Conservation (phyloP, 1,140 invertebrate genomes). For the Neodiprion virginianus region DNA sequence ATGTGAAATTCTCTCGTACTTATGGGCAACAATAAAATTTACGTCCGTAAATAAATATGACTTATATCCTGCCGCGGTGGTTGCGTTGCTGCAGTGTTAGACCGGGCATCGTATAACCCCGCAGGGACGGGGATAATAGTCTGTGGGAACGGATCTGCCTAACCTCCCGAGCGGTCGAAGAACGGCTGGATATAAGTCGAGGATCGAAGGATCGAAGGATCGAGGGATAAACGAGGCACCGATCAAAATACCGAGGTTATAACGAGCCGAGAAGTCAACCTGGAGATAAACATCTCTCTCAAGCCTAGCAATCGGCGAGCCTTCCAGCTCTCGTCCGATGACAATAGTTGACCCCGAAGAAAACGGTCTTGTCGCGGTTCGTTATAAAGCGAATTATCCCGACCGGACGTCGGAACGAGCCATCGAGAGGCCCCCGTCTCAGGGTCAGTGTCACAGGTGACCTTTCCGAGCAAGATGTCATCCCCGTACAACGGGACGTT, state of each 20-base stretch:
- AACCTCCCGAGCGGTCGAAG: conserved; percentile 25
- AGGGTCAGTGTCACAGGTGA: conserved; percentile 14
- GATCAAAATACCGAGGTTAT: conserved; percentile 36
- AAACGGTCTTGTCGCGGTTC: conserved; percentile 12
- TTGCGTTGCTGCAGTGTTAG: not conserved
- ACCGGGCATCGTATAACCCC: not conserved
- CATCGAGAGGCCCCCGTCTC: not conserved
- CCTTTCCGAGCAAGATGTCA: conserved; percentile 11
- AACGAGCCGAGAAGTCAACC: conserved; percentile 26
- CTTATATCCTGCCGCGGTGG: not conserved
- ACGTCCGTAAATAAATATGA: conserved; percentile 6
- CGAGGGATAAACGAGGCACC: conserved; percentile 1
- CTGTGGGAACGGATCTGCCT: conserved; percentile 15
- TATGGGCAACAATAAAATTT: not conserved
- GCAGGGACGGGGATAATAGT: conserved; percentile 5
- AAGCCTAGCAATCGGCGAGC: conserved; percentile 33
- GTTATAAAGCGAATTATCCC: conserved; percentile 10
- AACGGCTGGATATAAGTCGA: conserved; percentile 19
- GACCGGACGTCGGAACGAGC: not conserved
- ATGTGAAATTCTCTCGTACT: too few species aligned
- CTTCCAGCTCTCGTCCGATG: conserved; percentile 13
- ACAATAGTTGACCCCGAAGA: conserved; percentile 25
- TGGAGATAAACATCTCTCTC: conserved; percentile 33
- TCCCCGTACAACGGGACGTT: conserved; percentile 30
- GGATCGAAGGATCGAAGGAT: conserved; percentile 28